These are phyloP conservation scores for Turnix velox DNA, from an alignment of 2,113 vertebrate genomes.

Conservation along the genomic window DNA sequence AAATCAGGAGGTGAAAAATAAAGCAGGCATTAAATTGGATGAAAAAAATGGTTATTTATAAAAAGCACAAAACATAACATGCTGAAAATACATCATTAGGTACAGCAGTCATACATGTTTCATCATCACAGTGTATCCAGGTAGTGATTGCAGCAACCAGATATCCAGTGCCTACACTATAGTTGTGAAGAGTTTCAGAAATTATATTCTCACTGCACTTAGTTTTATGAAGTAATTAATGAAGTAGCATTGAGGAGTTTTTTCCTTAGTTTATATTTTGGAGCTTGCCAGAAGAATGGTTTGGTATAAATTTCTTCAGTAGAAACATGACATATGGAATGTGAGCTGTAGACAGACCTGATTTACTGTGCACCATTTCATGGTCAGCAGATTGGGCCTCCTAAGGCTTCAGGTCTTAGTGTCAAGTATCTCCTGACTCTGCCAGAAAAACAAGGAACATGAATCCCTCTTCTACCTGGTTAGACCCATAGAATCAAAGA, in stretches of 20 bases:
- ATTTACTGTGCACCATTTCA: not conserved
- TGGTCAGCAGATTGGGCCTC: not conserved
- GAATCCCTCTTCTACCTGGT: not conserved
- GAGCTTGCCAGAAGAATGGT: not conserved
- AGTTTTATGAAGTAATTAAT: not conserved
- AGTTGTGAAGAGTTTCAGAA: not conserved
- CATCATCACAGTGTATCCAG: not conserved
- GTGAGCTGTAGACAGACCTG: not conserved
- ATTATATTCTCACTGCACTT: not conserved
- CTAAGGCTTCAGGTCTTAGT: not conserved
- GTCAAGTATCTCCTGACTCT: not conserved
- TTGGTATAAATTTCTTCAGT: not conserved
- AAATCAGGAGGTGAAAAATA: not conserved
- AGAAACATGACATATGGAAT: not conserved
- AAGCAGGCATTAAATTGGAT: not conserved
- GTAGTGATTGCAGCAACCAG: not conserved
- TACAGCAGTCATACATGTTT: not conserved
- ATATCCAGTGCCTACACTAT: not conserved
- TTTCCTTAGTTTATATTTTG: not conserved
- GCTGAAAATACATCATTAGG: not conserved
- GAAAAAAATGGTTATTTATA: not conserved
- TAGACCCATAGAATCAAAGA: too few species aligned
- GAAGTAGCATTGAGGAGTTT: not conserved
- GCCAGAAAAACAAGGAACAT: not conserved
- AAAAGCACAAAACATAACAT: not conserved